Conservation (phyloP, 2,888 invertebrate genomes). For the Unio delphinus region DNA sequence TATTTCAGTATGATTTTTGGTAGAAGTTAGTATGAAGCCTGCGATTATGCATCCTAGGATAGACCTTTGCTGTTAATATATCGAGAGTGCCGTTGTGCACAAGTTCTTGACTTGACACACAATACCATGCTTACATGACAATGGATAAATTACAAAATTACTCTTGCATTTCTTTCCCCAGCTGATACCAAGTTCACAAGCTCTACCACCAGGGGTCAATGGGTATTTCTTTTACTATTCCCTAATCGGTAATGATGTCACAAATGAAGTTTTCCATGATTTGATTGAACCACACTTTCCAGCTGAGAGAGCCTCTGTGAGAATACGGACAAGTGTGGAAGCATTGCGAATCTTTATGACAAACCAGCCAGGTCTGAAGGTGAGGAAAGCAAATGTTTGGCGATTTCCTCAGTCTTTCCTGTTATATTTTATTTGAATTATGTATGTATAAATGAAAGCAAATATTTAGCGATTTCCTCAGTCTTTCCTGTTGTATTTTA, state of each 20-base stretch:
- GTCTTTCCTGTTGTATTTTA: too few relatives aligned
- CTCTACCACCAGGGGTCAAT: conserved; percentile 53
- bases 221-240: conserved; percentile 73
- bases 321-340: conserved; percentile 67
- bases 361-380: conserved; percentile 70
- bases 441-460: not conserved
- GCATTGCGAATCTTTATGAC: conserved; percentile 67
- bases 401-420: not conserved
- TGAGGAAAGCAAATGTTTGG: conserved; percentile 27
- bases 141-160: not conserved
- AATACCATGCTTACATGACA: too few relatives aligned
- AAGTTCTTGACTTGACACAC: too few relatives aligned
- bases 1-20: too few relatives aligned
- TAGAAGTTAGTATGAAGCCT: too few relatives aligned
- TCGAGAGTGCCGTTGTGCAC: too few relatives aligned
- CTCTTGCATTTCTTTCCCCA: conserved; percentile 29
- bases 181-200: conserved; percentile 64
- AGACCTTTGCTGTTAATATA: too few relatives aligned
- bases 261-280: conserved; percentile 70
- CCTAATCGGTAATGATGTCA: conserved; percentile 72
- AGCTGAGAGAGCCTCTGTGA: conserved; percentile 72
- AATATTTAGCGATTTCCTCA: not conserved
- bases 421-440: too few relatives aligned
- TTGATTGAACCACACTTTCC: conserved; percentile 70
- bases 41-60: too few relatives aligned